These are phyloP conservation scores for Karalla daura DNA, from an alignment of 2,797 vertebrate genomes.

Conservation along the genomic window DNA sequence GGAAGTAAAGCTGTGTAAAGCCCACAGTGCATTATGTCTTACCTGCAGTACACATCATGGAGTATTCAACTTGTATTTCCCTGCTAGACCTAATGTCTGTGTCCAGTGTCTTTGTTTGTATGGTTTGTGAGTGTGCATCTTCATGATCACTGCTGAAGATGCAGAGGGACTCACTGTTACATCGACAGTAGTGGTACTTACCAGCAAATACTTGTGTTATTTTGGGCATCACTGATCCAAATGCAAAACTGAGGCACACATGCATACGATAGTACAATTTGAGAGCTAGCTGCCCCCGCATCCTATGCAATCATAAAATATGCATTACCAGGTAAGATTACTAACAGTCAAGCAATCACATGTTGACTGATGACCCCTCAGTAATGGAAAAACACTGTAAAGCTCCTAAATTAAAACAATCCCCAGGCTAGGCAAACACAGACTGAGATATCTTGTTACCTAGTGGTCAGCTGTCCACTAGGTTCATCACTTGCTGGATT, in stretches of 20 bases:
- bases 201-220: too few relatives aligned
- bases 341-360: constrained; percentile 1
- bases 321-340: not conserved
- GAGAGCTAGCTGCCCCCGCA: not conserved
- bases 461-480: constrained; percentile 6
- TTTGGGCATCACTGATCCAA: too few relatives aligned
- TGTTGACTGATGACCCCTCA: not conserved
- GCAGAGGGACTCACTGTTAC: not conserved
- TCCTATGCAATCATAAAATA: not conserved
- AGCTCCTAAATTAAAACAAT: not conserved
- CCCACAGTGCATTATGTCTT: not conserved
- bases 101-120: too few relatives aligned
- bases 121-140: too few relatives aligned
- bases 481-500: constrained; percentile 2
- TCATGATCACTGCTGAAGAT: not conserved
- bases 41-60: not conserved
- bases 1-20: not conserved
- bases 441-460: constrained; percentile 1
- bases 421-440: not conserved
- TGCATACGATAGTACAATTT: not conserved
- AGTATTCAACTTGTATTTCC: too few relatives aligned
- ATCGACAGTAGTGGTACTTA: not conserved
- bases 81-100: too few relatives aligned
- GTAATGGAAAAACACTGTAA: not conserved
- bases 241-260: not conserved